Evolutionary conservation across 2,113 vertebrate species (phyloP).

Genomic region (Beaufortia kweichowensis): DNA sequence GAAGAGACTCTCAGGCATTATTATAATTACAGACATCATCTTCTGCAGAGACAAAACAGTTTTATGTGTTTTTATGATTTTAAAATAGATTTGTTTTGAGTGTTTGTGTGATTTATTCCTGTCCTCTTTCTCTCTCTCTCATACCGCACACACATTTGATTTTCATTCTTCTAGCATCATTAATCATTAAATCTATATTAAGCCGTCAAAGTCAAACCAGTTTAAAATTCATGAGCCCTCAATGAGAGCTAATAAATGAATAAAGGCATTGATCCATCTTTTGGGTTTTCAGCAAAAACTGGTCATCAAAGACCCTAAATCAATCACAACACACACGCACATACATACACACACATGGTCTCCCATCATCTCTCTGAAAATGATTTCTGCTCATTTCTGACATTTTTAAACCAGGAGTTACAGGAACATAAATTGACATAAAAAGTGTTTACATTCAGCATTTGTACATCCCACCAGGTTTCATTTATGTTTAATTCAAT

Average conservation of each 20-base stretch:
- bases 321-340: neutral
- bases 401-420: neutral
- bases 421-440: too few relatives aligned
- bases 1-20: too few relatives aligned
- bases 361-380: neutral
- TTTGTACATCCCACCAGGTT: too few relatives aligned
- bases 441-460: too few relatives aligned
- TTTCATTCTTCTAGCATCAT: neutral
- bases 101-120: neutral
- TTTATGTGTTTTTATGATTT: too few relatives aligned
- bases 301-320: neutral
- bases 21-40: too few relatives aligned
- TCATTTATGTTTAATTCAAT: too few relatives aligned
- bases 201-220: neutral
- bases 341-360: neutral
- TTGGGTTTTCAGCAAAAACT: neutral
- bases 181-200: constrained; percentile 11
- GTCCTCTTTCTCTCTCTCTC: neutral
- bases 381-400: neutral
- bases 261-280: neutral
- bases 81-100: neutral
- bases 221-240: constrained; percentile 13
- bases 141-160: neutral
- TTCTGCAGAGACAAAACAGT: too few relatives aligned
- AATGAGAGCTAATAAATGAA: neutral